A percentile compares a stretch with the other conserved stretches of the same genome.
phyloP scores from a whole-genome alignment of 1,140 invertebrate genomes.

The Aphaenogaster rudis region DNA sequence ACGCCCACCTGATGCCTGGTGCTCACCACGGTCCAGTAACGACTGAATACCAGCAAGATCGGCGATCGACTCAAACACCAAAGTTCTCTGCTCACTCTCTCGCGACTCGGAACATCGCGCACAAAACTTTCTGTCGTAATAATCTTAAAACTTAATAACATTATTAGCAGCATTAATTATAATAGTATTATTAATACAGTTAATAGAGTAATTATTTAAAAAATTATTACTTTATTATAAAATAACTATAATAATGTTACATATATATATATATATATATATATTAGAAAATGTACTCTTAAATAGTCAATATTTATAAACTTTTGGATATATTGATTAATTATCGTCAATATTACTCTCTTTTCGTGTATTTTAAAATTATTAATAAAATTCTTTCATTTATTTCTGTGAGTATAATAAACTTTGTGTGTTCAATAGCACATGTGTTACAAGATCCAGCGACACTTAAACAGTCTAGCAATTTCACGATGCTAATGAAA shows the following conservation, averaged over 20 bases:
- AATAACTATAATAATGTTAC: background rate
- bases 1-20: conserved; percentile 67
- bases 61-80: conserved; percentile 35
- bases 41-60: conserved; percentile 67
- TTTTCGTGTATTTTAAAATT: background rate
- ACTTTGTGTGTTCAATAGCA: background rate
- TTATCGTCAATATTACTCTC: background rate
- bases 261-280: too few species aligned
- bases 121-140: conserved; percentile 22
- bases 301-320: background rate
- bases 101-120: background rate
- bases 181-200: too few species aligned
- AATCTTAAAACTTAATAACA: background rate
- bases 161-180: background rate
- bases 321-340: background rate
- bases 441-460: background rate
- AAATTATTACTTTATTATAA: background rate
- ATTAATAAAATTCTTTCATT: background rate
- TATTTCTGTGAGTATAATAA: background rate
- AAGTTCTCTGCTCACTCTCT: conserved; percentile 35
- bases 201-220: background rate
- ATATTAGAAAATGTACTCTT: background rate
- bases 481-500: conserved; percentile 13
- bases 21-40: conserved; percentile 60
- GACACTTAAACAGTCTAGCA: background rate